Conservation (phyloP, 2,888 invertebrate genomes). For the Gortyna flavago region DNA sequence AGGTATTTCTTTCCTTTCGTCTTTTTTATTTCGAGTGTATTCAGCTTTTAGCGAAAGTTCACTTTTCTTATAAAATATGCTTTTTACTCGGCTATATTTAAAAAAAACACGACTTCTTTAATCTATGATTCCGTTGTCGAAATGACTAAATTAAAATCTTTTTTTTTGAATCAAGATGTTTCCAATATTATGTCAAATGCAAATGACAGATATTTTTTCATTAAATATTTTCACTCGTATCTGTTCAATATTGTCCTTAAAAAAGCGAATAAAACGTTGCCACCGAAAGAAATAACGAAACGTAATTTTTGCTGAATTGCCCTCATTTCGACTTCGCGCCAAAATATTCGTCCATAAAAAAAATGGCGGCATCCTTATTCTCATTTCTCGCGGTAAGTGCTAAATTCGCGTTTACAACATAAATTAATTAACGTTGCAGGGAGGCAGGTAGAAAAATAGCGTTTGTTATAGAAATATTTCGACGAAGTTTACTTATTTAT, state of each 20-base stretch:
- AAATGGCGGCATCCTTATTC: constrained; percentile 36
- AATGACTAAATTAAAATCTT: not conserved
- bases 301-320: constrained; percentile 45
- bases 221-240: constrained; percentile 27
- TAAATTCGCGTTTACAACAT: constrained; percentile 48
- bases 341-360: constrained; percentile 43
- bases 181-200: not conserved
- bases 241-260: constrained; percentile 26
- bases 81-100: not conserved
- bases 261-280: constrained; percentile 48
- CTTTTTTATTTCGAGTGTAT: not conserved
- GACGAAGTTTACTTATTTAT: constrained; percentile 16
- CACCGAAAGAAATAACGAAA: constrained; percentile 26
- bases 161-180: not conserved
- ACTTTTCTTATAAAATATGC: not conserved
- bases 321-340: constrained; percentile 26
- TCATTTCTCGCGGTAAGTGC: constrained; percentile 43
- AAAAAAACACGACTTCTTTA: not conserved
- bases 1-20: not conserved
- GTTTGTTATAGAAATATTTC: constrained; percentile 17
- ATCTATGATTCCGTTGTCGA: too few species aligned
- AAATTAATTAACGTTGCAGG: constrained; percentile 51
- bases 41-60: too few species aligned
- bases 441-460: constrained; percentile 28
- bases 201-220: constrained; percentile 4